Base-by-base conservation (phyloP, 2,113 vertebrate genomes). In the Diphyllodes magnificus region DNA sequence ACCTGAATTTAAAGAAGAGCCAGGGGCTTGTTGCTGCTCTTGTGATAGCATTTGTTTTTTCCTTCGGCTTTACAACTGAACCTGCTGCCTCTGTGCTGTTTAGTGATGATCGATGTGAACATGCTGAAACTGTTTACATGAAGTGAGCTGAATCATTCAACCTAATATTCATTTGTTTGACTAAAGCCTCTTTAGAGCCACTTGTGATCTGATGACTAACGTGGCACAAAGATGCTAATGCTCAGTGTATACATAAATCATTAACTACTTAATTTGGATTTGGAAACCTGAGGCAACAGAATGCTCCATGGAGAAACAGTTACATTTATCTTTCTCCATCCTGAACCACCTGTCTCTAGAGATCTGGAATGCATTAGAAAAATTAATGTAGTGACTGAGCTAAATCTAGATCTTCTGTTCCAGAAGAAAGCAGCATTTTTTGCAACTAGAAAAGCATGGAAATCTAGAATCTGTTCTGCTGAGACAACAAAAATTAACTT, bases 221-320 rank as follows among this genome's bases (percentile, higher is more conserved):
- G 15, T 84, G 85, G 80, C 80, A 90, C 86, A 77, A 96, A 96
- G 95, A 96, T 92, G 92, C 93, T 94, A 93, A 92, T 90, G 92
- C 80, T 96, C 72, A 42, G 47, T 96, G 94, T 97, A 94, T 93
- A 90, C 88, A 95, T 93, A 96, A 95, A 96, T 96, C 93, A 94
- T 95, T 96, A 95, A 96, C 92, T 95, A 70, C 86, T 96, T 97
- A 95, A 95, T 97, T 96, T 96, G 90, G 92, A 93, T 95, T 94
- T 96, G 80, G 94, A 96, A 96, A 90, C 72, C 76, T 71, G 72
- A 92, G 86, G 93, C 77, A 90, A 96, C 82, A 92, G 86, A 93
- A 92, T 82, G 88, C 76, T 93, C 82, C 44, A 39, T 75, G 79
- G 90, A 94, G 80, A 97, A 97, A 44, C 49, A 90, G 51, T 37